Evolutionary conservation across 2,113 vertebrate species (phyloP), one percentile per base, ranked within the genome.

Genomic region (Entomyzon cyanotis): DNA sequence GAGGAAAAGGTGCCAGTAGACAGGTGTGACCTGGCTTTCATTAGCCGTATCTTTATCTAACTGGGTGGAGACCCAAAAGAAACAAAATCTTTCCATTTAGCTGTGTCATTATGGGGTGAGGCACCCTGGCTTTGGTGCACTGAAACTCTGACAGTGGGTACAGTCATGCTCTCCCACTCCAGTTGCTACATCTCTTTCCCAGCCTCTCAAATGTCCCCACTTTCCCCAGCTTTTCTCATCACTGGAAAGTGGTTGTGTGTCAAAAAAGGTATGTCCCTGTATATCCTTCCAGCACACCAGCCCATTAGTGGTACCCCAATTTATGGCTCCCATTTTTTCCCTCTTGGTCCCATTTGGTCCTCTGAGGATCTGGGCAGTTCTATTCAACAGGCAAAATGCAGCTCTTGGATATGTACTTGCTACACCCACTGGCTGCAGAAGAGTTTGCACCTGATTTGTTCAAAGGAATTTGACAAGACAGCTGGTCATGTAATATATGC

Each of bases 101-200:
- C 92, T 95, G 86, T 97, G 93, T 97, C 95, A 97, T 92, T 95
- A 94, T 4, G 31, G 96, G 96, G 93, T 96, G 96, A 96, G 95
- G 95, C 96, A 84, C 56, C 31, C 88, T 78, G 88, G 71, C 92
- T 96, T 95, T 70, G 87, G 95, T 71, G 90, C 94, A 92, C 79
- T 96, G 95, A 96, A 95, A 97, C 96, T 97, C 96, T 96, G 95
- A 95, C 93, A 60, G 92, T 53, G 65, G 95, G 69, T 96, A 82
- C 65, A 96, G 95, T 96, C 95, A 97, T 58, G 65, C 60, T 90
- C 86, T 96, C 91, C 93, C 92, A 93, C 90, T 93, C 70, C 73
- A 52, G 79, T 93, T 97, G 91, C 94, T 93, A 73, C 87, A 91
- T 85, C 87, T 91, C 69, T 83, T 83, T 78, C 68, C 85, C 93